A percentile compares a stretch with the other conserved stretches of the same genome.
phyloP scores from a whole-genome alignment of 2,113 vertebrate genomes.

The Leucosticte australis region DNA sequence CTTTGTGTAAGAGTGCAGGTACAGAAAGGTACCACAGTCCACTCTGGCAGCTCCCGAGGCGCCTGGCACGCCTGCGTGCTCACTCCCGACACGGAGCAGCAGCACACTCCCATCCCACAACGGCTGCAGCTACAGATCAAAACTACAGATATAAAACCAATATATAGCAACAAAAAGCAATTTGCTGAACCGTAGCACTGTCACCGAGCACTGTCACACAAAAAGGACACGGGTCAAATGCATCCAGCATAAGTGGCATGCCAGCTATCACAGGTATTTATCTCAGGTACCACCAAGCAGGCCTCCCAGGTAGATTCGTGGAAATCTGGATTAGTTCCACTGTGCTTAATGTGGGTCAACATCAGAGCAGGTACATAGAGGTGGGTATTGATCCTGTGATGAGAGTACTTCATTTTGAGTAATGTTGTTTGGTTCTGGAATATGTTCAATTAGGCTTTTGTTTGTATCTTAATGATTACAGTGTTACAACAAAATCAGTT shows the following conservation, averaged over 20 bases:
- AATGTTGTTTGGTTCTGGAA: background rate
- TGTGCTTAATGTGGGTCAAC: background rate
- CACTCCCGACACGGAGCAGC: accelerated
- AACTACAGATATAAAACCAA: background rate
- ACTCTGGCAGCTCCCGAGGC: accelerated
- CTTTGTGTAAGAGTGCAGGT: background rate
- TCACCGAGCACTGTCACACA: background rate
- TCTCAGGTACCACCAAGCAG: background rate
- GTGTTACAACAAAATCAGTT: background rate
- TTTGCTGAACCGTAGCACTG: background rate
- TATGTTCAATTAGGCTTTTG: accelerated
- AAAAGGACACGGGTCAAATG: background rate
- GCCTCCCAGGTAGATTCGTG: background rate
- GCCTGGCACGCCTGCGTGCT: accelerated
- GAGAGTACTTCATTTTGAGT: background rate
- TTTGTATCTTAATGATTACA: background rate
- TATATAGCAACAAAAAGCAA: background rate
- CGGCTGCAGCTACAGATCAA: background rate
- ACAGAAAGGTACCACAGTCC: background rate
- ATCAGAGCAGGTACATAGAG: background rate
- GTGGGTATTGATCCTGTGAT: background rate
- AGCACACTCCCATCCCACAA: background rate
- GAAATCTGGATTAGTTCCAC: background rate
- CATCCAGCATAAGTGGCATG: accelerated
- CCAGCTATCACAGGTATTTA: background rate